Evolutionary conservation across 2,113 vertebrate genomes (phyloP).

Genomic region (Columba janthina): DNA sequence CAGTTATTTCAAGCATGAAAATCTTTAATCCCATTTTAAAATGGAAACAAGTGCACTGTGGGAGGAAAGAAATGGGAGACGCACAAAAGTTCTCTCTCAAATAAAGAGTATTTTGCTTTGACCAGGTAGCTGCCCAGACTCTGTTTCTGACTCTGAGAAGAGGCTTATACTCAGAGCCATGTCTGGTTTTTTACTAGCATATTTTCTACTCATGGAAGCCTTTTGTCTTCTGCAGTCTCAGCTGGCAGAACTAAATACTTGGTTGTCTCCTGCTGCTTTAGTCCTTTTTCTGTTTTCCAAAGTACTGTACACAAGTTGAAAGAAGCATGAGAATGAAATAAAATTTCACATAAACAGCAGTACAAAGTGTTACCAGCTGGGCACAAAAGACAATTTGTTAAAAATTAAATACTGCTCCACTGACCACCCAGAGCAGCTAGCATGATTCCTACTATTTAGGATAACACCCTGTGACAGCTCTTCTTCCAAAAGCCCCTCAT

Average conservation of each 20-base stretch:
- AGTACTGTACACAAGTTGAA: slow-evolving; percentile 18
- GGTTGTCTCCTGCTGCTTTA: not conserved
- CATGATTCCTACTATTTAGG: not conserved
- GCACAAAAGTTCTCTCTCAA: not conserved
- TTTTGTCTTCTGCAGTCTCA: not conserved
- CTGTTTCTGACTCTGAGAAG: not conserved
- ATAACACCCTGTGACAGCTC: not conserved
- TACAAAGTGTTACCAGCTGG: slow-evolving; percentile 38
- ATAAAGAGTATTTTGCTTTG: not conserved
- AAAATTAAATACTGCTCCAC: not conserved
- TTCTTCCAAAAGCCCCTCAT: not conserved
- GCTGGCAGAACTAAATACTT: slow-evolving; percentile 11
- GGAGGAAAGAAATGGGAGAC: not conserved
- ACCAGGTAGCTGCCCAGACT: not conserved
- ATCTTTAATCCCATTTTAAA: slow-evolving; percentile 1
- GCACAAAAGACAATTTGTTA: not conserved
- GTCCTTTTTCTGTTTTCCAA: not conserved
- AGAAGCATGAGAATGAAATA: not conserved
- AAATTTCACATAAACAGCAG: not conserved
- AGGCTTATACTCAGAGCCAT: not conserved
- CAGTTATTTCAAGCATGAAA: slow-evolving; percentile 11
- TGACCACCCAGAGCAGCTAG: slow-evolving; percentile 19
- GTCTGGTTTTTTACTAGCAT: not conserved
- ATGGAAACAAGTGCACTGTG: not conserved
- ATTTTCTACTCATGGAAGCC: not conserved